phyloP scores from a whole-genome alignment of 2,797 vertebrate species.

The Artibeus lituratus region DNA sequence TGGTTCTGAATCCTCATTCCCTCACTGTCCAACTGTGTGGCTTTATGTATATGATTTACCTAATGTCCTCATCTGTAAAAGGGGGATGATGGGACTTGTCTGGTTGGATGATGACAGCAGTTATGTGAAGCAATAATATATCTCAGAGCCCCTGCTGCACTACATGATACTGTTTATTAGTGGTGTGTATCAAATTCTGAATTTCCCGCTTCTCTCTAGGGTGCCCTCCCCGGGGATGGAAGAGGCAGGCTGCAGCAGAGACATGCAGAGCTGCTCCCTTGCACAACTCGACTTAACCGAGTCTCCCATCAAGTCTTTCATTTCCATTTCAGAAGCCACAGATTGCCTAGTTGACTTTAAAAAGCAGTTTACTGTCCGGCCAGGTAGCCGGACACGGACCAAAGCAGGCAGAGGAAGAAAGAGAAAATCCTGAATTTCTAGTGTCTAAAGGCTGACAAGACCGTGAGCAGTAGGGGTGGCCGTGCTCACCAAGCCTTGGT shows the following conservation, averaged over 20 bases:
- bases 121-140: neutral
- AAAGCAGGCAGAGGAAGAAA: slow-evolving; percentile 78
- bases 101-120: neutral
- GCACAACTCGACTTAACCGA: slow-evolving; percentile 61
- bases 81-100: neutral
- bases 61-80: neutral
- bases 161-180: neutral
- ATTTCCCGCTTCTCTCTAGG: neutral
- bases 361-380: slow-evolving; percentile 69
- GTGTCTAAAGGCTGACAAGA: neutral
- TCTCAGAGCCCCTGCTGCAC: neutral
- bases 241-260: slow-evolving; percentile 49
- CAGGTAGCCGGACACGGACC: slow-evolving; percentile 71
- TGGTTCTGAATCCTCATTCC: neutral
- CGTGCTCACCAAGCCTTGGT: neutral
- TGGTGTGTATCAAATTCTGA: slow-evolving; percentile 33
- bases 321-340: slow-evolving; percentile 86
- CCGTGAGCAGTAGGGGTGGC: neutral
- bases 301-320: slow-evolving; percentile 84
- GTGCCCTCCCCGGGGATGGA: slow-evolving; percentile 14
- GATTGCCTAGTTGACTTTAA: slow-evolving; percentile 87
- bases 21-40: neutral
- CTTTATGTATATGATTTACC: neutral
- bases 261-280: neutral
- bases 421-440: slow-evolving; percentile 79